Evolutionary conservation across 1,140 invertebrate species (phyloP).

Genomic region (Papilio helenus): DNA sequence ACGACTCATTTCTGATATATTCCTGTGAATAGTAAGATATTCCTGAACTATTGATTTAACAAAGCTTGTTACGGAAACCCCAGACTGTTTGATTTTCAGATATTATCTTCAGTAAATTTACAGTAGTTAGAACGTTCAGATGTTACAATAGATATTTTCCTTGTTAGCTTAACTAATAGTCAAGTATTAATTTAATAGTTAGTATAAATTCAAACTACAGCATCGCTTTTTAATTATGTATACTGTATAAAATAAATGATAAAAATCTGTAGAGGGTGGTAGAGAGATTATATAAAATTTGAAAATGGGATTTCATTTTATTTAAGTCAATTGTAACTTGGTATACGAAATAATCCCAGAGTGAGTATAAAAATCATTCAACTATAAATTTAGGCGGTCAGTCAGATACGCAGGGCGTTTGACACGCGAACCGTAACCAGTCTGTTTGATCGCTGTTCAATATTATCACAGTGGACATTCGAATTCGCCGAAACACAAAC

Average conservation of each 20-base stretch:
- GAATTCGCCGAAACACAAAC: slow-evolving; percentile 2
- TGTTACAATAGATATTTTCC: not conserved
- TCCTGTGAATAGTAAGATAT: slow-evolving; percentile 31
- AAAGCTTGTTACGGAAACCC: not conserved
- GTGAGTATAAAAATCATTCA: not conserved
- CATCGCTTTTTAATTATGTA: no score
- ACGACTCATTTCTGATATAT: slow-evolving; percentile 63
- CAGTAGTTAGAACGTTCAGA: not conserved
- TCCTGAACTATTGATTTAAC: not conserved
- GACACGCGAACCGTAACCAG: slow-evolving; percentile 8
- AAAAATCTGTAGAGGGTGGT: not conserved
- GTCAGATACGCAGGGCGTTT: not conserved
- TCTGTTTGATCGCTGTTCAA: slow-evolving; percentile 36
- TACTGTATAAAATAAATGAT: not conserved
- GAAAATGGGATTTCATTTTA: not conserved
- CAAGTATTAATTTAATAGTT: not conserved
- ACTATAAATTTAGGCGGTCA: not conserved
- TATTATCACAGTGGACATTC: slow-evolving; percentile 20
- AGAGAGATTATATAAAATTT: no score
- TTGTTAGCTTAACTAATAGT: not conserved
- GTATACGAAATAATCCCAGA: not conserved
- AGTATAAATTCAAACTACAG: not conserved
- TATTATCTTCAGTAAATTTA: not conserved
- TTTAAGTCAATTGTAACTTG: not conserved
- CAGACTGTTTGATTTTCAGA: not conserved